Percentiles rank a stretch among this genome's conserved stretches.
phyloP scores from a whole-genome alignment of 2,888 invertebrate genomes.

The Lapara coniferarum region DNA sequence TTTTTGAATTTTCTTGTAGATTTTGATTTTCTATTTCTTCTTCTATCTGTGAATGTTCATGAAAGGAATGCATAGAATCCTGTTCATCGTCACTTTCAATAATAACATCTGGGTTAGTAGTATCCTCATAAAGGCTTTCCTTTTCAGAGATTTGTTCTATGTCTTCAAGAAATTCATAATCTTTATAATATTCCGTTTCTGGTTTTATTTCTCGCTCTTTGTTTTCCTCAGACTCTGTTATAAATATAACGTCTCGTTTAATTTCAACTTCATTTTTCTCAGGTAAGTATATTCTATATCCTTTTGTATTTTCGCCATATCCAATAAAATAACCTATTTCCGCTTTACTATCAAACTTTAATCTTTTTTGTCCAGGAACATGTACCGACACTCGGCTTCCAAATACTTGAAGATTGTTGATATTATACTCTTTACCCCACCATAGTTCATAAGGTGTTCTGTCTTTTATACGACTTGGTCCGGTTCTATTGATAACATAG shows the following conservation, averaged over 20 bases:
- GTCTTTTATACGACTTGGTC: slow-evolving; percentile 20
- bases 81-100: neutral
- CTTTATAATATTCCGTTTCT: neutral
- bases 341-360: slow-evolving; percentile 30
- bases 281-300: slow-evolving; percentile 34
- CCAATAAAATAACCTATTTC: slow-evolving; percentile 35
- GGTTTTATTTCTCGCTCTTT: neutral
- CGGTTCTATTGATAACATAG: slow-evolving; percentile 14
- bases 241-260: slow-evolving; percentile 33
- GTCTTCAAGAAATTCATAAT: neutral
- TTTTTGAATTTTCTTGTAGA: neutral
- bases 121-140: neutral
- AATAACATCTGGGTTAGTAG: neutral
- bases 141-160: neutral
- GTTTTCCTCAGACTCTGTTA: slow-evolving; percentile 3
- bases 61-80: neutral
- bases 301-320: slow-evolving; percentile 34
- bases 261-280: slow-evolving; percentile 31
- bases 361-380: slow-evolving; percentile 30
- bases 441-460: slow-evolving; percentile 19
- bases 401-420: too few species aligned
- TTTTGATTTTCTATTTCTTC: neutral
- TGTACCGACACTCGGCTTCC: slow-evolving; percentile 19
- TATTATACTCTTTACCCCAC: neutral
- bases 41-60: neutral